Conservation (phyloP, 2,888 invertebrate genomes). For the Eilema depressum region DNA sequence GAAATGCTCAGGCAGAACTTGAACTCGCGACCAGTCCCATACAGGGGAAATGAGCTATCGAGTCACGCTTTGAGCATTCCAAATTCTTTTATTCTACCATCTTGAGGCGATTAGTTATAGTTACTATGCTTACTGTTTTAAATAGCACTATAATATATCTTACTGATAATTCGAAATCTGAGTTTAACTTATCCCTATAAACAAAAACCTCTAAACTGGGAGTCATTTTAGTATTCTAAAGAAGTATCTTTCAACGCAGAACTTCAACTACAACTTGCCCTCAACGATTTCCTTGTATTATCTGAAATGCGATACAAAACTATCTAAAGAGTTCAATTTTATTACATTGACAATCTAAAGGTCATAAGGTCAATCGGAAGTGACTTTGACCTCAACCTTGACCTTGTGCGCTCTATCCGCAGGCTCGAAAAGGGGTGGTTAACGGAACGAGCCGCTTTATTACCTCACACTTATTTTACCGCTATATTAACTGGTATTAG, state of each 20-base stretch:
- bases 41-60: too few species aligned
- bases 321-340: background rate
- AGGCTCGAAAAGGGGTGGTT: background rate
- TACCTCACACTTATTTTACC: background rate
- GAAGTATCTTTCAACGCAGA: background rate
- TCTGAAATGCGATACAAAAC: background rate
- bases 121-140: background rate
- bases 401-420: slow-evolving; percentile 1
- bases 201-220: background rate
- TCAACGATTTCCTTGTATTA: background rate
- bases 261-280: background rate
- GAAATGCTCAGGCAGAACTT: too few species aligned
- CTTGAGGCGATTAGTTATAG: too few species aligned
- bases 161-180: background rate
- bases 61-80: too few species aligned
- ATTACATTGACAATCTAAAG: background rate
- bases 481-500: background rate
- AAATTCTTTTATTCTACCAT: too few species aligned
- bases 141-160: background rate
- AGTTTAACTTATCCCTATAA: background rate
- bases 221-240: background rate
- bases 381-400: background rate
- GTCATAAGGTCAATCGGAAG: background rate
- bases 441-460: background rate
- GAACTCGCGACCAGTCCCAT: too few species aligned